Evolutionary conservation across 2,888 invertebrate genomes (phyloP).

Genomic region (Stegana nigrithorax): DNA sequence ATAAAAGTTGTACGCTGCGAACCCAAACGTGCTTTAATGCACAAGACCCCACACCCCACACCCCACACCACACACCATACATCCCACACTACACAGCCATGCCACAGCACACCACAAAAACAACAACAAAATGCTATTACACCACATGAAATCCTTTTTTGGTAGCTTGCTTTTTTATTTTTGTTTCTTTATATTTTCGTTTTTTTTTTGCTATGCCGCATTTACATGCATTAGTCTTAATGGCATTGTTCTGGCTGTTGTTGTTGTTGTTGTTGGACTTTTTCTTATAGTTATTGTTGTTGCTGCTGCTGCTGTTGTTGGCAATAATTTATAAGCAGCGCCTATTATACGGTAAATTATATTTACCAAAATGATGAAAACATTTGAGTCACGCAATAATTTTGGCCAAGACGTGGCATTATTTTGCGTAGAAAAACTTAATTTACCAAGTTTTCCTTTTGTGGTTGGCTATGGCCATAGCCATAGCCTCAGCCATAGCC

Average conservation of each 20-base stretch:
- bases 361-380: slow-evolving; percentile 54
- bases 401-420: slow-evolving; percentile 28
- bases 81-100: too few species aligned
- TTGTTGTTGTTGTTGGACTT: slow-evolving; percentile 20
- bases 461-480: too few species aligned
- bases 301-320: slow-evolving; percentile 18
- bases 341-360: slow-evolving; percentile 48
- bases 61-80: too few species aligned
- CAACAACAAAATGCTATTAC: not conserved
- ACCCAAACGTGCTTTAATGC: too few species aligned
- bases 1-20: too few species aligned
- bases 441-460: slow-evolving; percentile 34
- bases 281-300: too few species aligned
- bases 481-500: too few species aligned
- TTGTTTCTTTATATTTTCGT: slow-evolving; percentile 20
- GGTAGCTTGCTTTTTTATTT: slow-evolving; percentile 38
- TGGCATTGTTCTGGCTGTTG: not conserved
- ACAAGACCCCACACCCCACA: too few species aligned
- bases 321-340: slow-evolving; percentile 46
- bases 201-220: slow-evolving; percentile 35
- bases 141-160: not conserved
- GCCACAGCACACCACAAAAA: not conserved
- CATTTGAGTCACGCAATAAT: slow-evolving; percentile 59
- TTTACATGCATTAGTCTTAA: not conserved
- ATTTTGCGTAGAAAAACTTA: slow-evolving; percentile 54